Evolutionary conservation across 2,113 vertebrate genomes (phyloP).

Genomic region (Neogobius melanostomus): DNA sequence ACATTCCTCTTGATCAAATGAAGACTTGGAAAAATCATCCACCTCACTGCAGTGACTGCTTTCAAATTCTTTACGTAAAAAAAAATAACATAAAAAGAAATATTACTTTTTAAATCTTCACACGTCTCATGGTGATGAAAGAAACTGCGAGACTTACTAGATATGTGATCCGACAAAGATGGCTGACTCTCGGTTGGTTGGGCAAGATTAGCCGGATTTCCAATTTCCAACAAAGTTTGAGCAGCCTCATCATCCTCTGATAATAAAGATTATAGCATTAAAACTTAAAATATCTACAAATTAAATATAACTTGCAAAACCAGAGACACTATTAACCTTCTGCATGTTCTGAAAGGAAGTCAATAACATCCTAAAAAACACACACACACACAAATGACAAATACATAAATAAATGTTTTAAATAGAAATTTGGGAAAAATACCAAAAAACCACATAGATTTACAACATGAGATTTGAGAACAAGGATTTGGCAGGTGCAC

Average conservation of each 20-base stretch:
- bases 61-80: neutral
- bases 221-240: slow-evolving; percentile 88
- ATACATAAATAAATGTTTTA: neutral
- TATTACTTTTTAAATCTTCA: neutral
- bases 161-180: neutral
- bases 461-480: neutral
- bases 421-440: neutral
- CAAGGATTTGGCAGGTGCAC: neutral
- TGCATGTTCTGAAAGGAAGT: slow-evolving; percentile 70
- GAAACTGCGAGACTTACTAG: slow-evolving; percentile 30
- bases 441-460: neutral
- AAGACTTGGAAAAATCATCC: slow-evolving; percentile 14
- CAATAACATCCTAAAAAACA: slow-evolving; percentile 78
- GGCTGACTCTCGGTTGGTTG: slow-evolving; percentile 34
- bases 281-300: neutral
- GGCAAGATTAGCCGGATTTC: slow-evolving; percentile 68
- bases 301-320: neutral
- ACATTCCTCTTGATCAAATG: slow-evolving; percentile 22
- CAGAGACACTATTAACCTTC: slow-evolving; percentile 77
- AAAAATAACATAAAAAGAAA: slow-evolving; percentile 35
- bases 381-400: slow-evolving; percentile 25
- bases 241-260: slow-evolving; percentile 84
- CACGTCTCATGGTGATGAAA: neutral
- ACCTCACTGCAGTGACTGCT: slow-evolving; percentile 31
- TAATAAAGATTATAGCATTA: slow-evolving; percentile 50